Conservation (phyloP, 2,888 invertebrate species). For the Dicyrtomina minuta region DNA sequence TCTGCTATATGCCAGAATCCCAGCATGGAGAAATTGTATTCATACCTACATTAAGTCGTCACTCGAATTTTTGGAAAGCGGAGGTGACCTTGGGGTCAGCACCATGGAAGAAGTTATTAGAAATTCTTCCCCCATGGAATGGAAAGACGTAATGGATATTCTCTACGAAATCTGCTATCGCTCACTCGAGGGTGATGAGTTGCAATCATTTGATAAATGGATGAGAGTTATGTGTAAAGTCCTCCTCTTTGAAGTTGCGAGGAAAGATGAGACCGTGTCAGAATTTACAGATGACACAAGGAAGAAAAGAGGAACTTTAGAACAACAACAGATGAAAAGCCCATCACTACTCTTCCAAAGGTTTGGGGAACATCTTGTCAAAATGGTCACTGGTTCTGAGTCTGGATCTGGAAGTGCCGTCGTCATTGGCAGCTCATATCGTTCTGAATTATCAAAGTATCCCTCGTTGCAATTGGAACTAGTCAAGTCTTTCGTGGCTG, state of each 20-base stretch:
- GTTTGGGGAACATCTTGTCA: constrained; percentile 4
- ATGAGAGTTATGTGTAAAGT: background rate
- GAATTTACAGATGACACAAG: background rate
- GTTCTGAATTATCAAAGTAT: background rate
- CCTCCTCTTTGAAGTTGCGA: background rate
- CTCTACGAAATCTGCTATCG: constrained; percentile 12
- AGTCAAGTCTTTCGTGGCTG: background rate
- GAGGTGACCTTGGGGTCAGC: background rate
- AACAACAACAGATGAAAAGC: background rate
- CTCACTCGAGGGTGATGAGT: background rate
- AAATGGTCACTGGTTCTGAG: background rate
- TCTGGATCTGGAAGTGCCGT: background rate
- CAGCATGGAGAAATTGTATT: constrained; percentile 3
- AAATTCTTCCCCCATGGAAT: constrained; percentile 31
- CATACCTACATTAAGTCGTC: background rate
- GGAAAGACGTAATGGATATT: constrained; percentile 30
- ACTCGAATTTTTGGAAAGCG: no score
- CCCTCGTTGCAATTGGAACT: background rate
- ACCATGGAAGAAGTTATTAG: constrained; percentile 2
- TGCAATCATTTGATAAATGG: background rate
- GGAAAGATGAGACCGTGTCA: background rate
- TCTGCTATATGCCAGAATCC: constrained; percentile 23
- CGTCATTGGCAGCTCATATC: background rate
- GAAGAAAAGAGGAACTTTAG: background rate
- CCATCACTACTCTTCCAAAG: constrained; percentile 6